A percentile compares a stretch with the other conserved stretches of the same genome.
These are phyloP conservation scores for Anagyrus pseudococci DNA, from an alignment of 2,888 invertebrate genomes.

Conservation along the genomic window DNA sequence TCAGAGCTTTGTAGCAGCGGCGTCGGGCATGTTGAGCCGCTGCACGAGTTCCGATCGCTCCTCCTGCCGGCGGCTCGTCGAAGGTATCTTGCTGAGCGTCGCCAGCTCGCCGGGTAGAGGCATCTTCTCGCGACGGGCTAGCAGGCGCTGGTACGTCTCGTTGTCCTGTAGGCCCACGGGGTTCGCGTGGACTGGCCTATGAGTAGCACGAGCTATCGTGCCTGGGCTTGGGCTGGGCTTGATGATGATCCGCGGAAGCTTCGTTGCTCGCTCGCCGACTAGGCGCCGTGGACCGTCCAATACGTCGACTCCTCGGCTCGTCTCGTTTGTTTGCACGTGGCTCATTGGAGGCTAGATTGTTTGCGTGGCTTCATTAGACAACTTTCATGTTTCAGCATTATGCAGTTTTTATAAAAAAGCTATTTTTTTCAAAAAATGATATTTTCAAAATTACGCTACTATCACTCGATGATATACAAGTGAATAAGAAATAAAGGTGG, in stretches of 20 bases:
- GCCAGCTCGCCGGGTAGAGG: conserved; percentile 21
- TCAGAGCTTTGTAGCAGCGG: conserved; percentile 29
- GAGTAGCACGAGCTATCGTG: not conserved
- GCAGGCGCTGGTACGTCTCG: conserved; percentile 35
- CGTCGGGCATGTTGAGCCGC: conserved; percentile 17
- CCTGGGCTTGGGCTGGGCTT: conserved; percentile 48
- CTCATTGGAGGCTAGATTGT: too few species aligned
- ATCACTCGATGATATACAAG: too few species aligned
- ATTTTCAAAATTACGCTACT: too few species aligned
- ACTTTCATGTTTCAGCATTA: too few species aligned
- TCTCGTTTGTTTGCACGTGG: not conserved
- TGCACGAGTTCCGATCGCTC: conserved; percentile 12
- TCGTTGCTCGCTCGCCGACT: conserved; percentile 29
- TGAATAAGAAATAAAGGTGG: not conserved
- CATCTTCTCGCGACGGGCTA: conserved; percentile 34
- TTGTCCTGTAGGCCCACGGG: conserved; percentile 24
- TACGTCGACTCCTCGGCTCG: conserved; percentile 9
- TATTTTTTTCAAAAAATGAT: too few species aligned
- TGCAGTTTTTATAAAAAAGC: too few species aligned
- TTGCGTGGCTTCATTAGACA: too few species aligned
- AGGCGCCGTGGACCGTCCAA: conserved; percentile 18
- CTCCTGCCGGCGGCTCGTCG: not conserved
- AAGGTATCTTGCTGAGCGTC: not conserved
- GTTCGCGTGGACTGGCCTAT: conserved; percentile 6
- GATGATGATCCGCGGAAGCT: conserved; percentile 58